These are phyloP conservation scores for Henicopernis longicauda DNA, from an alignment of 2,113 vertebrate genomes.

Conservation along the genomic window DNA sequence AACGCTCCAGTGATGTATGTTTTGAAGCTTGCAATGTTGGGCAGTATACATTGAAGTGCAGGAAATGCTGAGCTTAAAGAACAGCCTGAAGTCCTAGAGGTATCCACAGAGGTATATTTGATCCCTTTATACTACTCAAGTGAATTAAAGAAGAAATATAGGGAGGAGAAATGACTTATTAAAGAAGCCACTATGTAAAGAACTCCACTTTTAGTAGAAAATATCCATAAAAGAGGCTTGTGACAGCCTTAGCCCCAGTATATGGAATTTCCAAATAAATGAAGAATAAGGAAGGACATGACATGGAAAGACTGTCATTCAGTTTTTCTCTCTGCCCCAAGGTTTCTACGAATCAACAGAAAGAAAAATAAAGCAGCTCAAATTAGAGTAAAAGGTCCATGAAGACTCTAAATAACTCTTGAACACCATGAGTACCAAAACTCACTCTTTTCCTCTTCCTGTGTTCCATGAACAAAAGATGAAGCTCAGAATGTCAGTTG, in stretches of 20 bases:
- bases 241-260: background rate
- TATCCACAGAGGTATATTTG: background rate
- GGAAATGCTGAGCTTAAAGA: background rate
- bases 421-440: background rate
- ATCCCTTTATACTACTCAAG: background rate
- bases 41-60: background rate
- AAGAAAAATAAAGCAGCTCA: background rate
- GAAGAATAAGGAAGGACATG: background rate
- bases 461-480: background rate
- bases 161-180: background rate
- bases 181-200: background rate
- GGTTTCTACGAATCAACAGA: background rate
- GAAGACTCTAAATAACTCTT: background rate
- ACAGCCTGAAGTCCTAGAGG: background rate
- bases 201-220: background rate
- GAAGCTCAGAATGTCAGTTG: background rate
- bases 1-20: background rate
- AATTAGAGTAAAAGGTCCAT: rapidly evolving
- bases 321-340: background rate
- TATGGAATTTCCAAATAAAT: background rate
- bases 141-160: background rate
- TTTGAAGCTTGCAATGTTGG: background rate
- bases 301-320: background rate
- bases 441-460: background rate
- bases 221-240: background rate